These are phyloP conservation scores for Andricus grossulariae DNA, from an alignment of 1,140 invertebrate species.

Conservation along the genomic window DNA sequence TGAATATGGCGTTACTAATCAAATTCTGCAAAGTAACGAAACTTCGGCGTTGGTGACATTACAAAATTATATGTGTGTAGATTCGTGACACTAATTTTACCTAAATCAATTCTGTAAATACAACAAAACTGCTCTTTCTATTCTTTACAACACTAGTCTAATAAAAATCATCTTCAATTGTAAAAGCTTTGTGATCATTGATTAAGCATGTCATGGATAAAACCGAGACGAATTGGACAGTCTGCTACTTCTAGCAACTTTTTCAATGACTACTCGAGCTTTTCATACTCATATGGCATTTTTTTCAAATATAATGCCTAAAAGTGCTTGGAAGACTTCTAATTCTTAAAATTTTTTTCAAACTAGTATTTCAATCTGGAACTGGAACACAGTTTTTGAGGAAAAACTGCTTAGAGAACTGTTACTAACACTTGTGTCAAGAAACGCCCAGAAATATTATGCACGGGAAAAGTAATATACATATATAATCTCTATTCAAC, in stretches of 20 bases:
- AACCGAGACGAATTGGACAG: too few relatives aligned
- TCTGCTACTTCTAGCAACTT: too few relatives aligned
- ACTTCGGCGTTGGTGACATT: constrained; percentile 36
- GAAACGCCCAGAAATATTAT: too few relatives aligned
- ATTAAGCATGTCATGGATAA: too few relatives aligned
- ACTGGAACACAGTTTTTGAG: too few relatives aligned
- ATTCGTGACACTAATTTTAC: constrained; percentile 14
- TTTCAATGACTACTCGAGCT: too few relatives aligned
- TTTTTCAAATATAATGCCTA: neutral
- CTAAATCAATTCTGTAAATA: neutral
- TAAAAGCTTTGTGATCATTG: neutral
- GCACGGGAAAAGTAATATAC: neutral
- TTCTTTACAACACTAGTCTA: neutral
- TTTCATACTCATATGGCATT: neutral
- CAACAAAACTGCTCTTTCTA: neutral
- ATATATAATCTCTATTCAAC: neutral
- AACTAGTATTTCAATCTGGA: too few relatives aligned
- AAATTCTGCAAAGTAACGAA: constrained; percentile 50
- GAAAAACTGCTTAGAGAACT: neutral
- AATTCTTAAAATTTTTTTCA: neutral
- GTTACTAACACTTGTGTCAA: neutral
- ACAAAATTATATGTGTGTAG: constrained; percentile 42
- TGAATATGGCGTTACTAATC: constrained; percentile 57
- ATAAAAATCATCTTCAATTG: neutral
- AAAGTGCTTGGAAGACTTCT: constrained; percentile 3